Base-by-base conservation (phyloP, 2,797 vertebrate genomes). In the Antrozous pallidus region DNA sequence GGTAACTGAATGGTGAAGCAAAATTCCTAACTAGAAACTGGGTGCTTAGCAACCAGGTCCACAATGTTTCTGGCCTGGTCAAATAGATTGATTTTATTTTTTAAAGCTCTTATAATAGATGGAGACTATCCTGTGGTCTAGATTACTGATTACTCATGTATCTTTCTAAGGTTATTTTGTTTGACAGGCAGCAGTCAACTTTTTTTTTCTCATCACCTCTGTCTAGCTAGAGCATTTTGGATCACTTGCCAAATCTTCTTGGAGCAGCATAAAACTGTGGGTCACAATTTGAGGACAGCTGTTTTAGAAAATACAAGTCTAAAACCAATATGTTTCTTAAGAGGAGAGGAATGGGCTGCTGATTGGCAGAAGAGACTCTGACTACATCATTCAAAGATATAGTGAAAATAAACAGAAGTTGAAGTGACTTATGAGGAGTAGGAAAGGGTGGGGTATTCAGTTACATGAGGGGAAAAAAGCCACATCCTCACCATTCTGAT, bases 51-150 rank as follows among this genome's bases (percentile, higher is more conserved):
- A 94, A 94, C 80, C 74, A 65, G 81, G 74, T 94, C 84, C 80
- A 40, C 90, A 94, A 38, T 96, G 69, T 92, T 90, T 83, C 91
- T 96, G 90, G 63, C 73, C 74, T 94, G 91, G 78, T 81, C 91
- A 93, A 67, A 82, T 90, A 75, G 49, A 96, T 97, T 94, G 73
- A 93, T 93, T 96, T 95, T 94, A 56, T 88, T 95, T 94, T 96
- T 94, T 54, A 51, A 92, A 93, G 51, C 80, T 94, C 94, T 58
- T 33, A 78, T 96, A 96, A 96, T 94, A 96, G 91, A 77, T 96
- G 42, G 79, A 94, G 78, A 93, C 63, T 80, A 10, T 93, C 67
- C 75, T 93, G 84, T 95, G 94, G 89, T 95, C 84, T 94, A 61
- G 26, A 61, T 93, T 70, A 96, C 81, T 80, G 73, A 94, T 93